Evolutionary conservation across 2,113 vertebrate genomes (phyloP), one percentile per base, ranked within the genome.

Genomic region (Tychaedon coryphoeus): DNA sequence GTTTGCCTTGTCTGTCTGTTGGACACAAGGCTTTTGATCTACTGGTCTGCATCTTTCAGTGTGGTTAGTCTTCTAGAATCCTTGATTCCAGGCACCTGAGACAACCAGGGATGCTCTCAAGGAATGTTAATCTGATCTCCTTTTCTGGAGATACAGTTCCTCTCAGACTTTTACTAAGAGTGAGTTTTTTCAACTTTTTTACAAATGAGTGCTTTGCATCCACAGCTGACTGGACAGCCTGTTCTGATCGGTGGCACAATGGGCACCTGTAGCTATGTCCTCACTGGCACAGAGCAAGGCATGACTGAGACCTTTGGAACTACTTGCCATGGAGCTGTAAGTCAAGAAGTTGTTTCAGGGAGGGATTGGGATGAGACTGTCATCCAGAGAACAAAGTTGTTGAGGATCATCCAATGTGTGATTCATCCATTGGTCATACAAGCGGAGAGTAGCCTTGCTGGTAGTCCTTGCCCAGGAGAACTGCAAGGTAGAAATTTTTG

Each of bases 241-340:
- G 99, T 99, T 60, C 95, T 99, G 92, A 99, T 99, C 4, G 99
- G 99, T 0, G 99, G 99, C 54, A 99, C 99, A 14, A 99, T 99
- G 99, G 99, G 99, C 53, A 99, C 99, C 80, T 99, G 99, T 86
- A 99, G 99, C 88, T 99, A 99, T 2, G 99, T 99, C 81, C 98
- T 99, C 57, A 99, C 99, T 2, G 99, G 99, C 61, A 99, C 99
- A 0, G 99, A 99, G 7, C 98, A 99, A 78, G 99, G 99, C 91
- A 99, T 99, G 99, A 99, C 98, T 1, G 99, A 99, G 96, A 99
- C 99, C 8, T 99, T 99, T 4, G 99, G 99, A 51, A 99, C 99
- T 90, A 99, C 99, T 61, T 99, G 99, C 62, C 99, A 99, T 18
- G 99, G 99, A 90, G 99, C 99, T 90, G 99, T 99, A 97, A 97